Base-by-base conservation (phyloP, 2,797 vertebrate species). In the Melanotaenia trifasciata region DNA sequence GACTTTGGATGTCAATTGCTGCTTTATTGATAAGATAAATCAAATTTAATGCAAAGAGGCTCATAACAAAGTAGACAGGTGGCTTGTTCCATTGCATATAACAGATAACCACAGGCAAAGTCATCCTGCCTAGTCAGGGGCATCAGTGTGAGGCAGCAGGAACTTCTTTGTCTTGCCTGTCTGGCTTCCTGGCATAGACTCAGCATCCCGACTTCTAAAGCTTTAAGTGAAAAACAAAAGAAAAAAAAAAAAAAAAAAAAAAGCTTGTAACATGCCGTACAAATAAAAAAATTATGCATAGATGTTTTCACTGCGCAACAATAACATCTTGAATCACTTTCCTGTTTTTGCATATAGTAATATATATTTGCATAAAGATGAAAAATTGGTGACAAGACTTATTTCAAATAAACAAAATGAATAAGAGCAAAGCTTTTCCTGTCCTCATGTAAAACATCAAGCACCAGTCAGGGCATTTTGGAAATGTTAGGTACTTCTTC, bases 161-260 rank as follows among this genome's bases (percentile, higher is more conserved):
- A 73, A 83, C 77, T 58, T 72, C 68, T 85, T 82, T 80, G 60
- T 76, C 53, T 67, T 70, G 67, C 57, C 63, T 83, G 79, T 80
- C 76, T 84, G 63, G 40, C 84, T 79, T 58, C 76, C 74, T 84
- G 63, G 40, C 83, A 80, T 57, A 64, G 56, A 77, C 28, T 61
- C 67, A 4, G 71, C 43, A 77, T 81, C 56, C 33, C 60, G 74
- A 87, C 73, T 45, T 40, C 53, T 24, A 35, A 13, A 6, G 2
- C 38, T 70, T 67, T 70, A 12, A 74, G 58, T 50, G 22, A 43
- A 69, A 58, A 72, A 64, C 47, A 54, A 66, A 70, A 28, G 28
- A 1, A 28, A 43, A 10, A 18, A 18, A 43, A 4, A 43, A 10
- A 18, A 18, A 43, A 4, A 47, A 47, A 5, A 20, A 1, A 16